Evolutionary conservation across 2,888 invertebrate species (phyloP), one percentile per base, ranked within the genome.

Genomic region (Dioctria linearis): DNA sequence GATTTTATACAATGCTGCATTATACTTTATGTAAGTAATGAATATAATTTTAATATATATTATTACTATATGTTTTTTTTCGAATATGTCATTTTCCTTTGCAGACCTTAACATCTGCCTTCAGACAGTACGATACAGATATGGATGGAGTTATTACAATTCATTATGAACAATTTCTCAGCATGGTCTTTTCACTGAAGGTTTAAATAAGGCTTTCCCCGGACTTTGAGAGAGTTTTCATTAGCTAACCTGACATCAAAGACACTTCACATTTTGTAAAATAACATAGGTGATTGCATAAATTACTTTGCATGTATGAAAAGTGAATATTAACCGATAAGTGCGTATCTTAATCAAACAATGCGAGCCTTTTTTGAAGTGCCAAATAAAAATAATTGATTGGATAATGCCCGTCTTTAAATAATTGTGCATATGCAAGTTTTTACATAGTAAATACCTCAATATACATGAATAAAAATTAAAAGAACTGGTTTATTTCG

Each of bases 1-100:
- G 99, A 99, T 89, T 99, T 99, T 88, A 98, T 99, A 84, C 98
- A 98, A 88, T 97, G 97, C 87, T 98, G 97, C 88, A 93, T 98
- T 83, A 94, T 96, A 78, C 90, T 98, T 86, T 95, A 97, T 91
- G 97, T 97, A 91, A 95, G 95, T 93, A 11, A 69, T 63, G 37
- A 40, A 25, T 25, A 8, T 37, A 40, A 37, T 5, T 9, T 65
- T 51, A 61, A 51, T 8, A 51, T 37, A 40, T n/a, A 37, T 8
- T 39, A 65, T 8, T 40, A 8, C 3, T 3, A 1, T 57, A 0
- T 51, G 39, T 57, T 54, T 54, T 6, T 4, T 46, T 49, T 82
- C 39, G 76, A 51, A 43, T 80, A 82, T 39, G 37, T 43, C 39
- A 69, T 81, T 67, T 78, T 84, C 83, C 85, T 86, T 87, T 92